Conservation (phyloP, 2,888 invertebrate species). For the Agonopterix alstromeriana region DNA sequence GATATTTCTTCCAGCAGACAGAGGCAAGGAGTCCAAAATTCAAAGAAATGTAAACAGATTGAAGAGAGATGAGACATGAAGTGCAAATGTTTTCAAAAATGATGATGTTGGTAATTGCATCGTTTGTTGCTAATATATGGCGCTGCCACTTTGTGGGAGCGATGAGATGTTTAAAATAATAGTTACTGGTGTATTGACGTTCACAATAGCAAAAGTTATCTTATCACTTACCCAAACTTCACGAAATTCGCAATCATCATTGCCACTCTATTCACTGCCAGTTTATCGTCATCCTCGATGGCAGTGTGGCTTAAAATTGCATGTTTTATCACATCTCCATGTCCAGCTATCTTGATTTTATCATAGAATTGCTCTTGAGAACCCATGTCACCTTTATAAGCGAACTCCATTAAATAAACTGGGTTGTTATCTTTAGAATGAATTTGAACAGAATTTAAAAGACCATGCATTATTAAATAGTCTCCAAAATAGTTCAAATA, state of each 20-base stretch:
- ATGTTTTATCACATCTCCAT: conserved; percentile 26
- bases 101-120: too few species aligned
- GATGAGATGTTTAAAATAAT: background rate
- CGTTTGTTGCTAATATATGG: too few species aligned
- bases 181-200: background rate
- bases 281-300: conserved; percentile 12
- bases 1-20: too few species aligned
- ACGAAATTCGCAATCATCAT: conserved; percentile 25
- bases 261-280: conserved; percentile 19
- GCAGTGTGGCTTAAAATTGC: conserved; percentile 17
- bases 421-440: conserved; percentile 16
- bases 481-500: conserved; percentile 32
- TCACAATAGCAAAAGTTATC: too few species aligned
- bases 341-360: conserved; percentile 20
- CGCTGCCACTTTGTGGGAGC: background rate
- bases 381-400: conserved; percentile 25
- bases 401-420: conserved; percentile 32
- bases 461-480: conserved; percentile 17
- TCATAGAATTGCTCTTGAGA: conserved; percentile 18
- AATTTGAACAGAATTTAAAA: conserved; percentile 21
- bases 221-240: conserved; percentile 25
- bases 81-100: too few species aligned
- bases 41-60: too few species aligned
- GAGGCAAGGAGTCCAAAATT: too few species aligned
- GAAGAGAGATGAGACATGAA: too few species aligned